These are phyloP conservation scores for Lophius americanus DNA, from an alignment of 2,797 vertebrate species.

Conservation along the genomic window DNA sequence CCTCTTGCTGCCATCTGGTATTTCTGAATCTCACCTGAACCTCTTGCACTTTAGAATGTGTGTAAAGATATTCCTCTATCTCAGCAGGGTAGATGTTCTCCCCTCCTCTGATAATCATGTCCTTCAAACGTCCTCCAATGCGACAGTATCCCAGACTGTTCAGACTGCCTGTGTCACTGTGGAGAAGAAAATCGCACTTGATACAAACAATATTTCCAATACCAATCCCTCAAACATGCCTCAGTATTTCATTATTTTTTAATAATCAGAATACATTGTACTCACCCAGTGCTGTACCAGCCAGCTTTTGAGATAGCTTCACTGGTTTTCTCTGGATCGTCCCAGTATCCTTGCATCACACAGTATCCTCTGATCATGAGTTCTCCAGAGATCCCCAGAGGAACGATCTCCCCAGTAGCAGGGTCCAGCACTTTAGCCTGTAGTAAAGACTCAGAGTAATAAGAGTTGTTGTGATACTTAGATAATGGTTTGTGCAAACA, in stretches of 20 bases:
- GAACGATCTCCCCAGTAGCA: constrained; percentile 68
- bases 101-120: constrained; percentile 92
- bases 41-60: constrained; percentile 86
- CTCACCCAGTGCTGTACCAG: constrained; percentile 92
- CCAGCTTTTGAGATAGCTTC: constrained; percentile 77
- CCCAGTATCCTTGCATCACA: constrained; percentile 92
- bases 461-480: neutral
- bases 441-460: neutral
- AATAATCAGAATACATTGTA: neutral
- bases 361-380: constrained; percentile 88
- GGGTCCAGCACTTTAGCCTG: constrained; percentile 88
- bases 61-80: constrained; percentile 88
- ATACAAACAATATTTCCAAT: neutral
- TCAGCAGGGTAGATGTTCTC: constrained; percentile 93
- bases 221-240: too few species aligned
- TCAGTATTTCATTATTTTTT: neutral
- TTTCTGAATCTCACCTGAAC: constrained; percentile 83
- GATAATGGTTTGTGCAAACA: neutral
- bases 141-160: constrained; percentile 86
- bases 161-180: constrained; percentile 86
- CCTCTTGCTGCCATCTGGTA: neutral
- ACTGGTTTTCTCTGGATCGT: constrained; percentile 79
- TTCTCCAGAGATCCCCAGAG: constrained; percentile 85
- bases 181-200: neutral
- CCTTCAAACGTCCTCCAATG: constrained; percentile 91